Percentiles rank a stretch among this genome's conserved stretches.
These are phyloP conservation scores for Ochropleura plecta DNA, from an alignment of 2,888 invertebrate genomes.

Conservation along the genomic window DNA sequence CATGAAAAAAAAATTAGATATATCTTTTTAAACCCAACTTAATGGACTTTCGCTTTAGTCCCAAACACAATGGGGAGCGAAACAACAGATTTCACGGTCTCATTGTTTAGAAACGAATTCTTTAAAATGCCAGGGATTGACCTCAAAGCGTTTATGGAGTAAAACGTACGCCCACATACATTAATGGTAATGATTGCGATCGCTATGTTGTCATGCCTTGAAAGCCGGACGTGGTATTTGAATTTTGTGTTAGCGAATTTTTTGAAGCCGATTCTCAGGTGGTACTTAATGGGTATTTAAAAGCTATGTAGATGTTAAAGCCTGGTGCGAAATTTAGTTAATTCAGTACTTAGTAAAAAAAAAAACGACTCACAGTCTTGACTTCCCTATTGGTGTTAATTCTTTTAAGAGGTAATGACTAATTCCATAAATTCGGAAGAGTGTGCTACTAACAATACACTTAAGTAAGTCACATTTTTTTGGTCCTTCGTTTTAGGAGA, in stretches of 20 bases:
- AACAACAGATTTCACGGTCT: slow-evolving; percentile 62
- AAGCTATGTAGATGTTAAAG: neutral
- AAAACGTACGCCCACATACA: slow-evolving; percentile 53
- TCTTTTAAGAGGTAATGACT: neutral
- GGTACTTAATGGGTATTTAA: slow-evolving; percentile 6
- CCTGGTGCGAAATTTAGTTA: neutral
- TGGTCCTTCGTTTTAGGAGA: neutral
- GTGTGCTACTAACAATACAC: neutral
- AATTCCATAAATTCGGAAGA: neutral
- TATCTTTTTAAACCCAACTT: slow-evolving; percentile 58
- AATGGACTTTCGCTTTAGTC: slow-evolving; percentile 58
- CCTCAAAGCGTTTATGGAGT: slow-evolving; percentile 67
- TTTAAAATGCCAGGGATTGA: slow-evolving; percentile 71
- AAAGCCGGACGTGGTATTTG: slow-evolving; percentile 57
- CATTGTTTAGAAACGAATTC: slow-evolving; percentile 68
- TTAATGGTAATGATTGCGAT: slow-evolving; percentile 63
- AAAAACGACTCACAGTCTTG: neutral
- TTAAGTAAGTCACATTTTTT: neutral
- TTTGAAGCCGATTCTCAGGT: slow-evolving; percentile 13
- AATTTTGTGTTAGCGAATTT: slow-evolving; percentile 40
- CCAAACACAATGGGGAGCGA: slow-evolving; percentile 52
- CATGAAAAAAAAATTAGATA: slow-evolving; percentile 52
- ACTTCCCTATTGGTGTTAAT: neutral
- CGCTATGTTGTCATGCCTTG: slow-evolving; percentile 45
- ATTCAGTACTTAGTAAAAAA: neutral